Evolutionary conservation across 2,797 vertebrate species (phyloP), one percentile per base, ranked within the genome.

Genomic region (Sparus aurata): DNA sequence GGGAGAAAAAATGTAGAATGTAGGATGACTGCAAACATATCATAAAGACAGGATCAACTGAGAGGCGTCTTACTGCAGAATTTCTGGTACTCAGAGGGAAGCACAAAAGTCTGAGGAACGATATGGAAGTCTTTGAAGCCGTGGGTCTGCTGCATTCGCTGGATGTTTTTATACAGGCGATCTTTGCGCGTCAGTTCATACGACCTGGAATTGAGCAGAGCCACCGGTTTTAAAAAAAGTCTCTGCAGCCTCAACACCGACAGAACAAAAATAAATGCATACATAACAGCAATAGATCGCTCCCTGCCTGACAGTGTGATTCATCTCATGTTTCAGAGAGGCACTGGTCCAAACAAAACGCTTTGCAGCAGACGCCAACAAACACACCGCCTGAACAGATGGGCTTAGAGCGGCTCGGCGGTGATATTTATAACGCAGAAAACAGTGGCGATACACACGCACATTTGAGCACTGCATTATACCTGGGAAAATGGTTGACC

Each of bases 401-500:
- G 46, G 66, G 58, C 73, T 87, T 77, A 77, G 72, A 90, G 75
- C 25, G 50, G 68, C 83, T 89, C 81, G 52, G 69, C 3, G 11
- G 71, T 49, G 73, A 85, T 87, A 88, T 90, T 90, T 90, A 81
- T 83, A 88, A 87, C 62, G 73, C 66, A 50, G 77, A 84, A 84
- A 82, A 73, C 68, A 73, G 84, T 47, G 61, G 75, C 67, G 68
- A 38, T 53, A 59, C 66, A 60, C 73, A 76, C 23, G 16, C 52
- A 64, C 7, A 49, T 55, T 23, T 61, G 46, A 85, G 60, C 7
- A 0, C 22, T 67, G 34, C 64, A 12, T 68, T 74, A 6, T 93
- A 99, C 98, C 97, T 97, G 89, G 98, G 98, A 85, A 99, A 99
- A 90, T 99, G 98, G 93, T 99, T 99, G 93, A 99, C 97, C 91